A percentile compares a stretch with the other conserved stretches of the same genome.
Conservation (phyloP, 1,140 invertebrate species). For the Formica exsecta region DNA sequence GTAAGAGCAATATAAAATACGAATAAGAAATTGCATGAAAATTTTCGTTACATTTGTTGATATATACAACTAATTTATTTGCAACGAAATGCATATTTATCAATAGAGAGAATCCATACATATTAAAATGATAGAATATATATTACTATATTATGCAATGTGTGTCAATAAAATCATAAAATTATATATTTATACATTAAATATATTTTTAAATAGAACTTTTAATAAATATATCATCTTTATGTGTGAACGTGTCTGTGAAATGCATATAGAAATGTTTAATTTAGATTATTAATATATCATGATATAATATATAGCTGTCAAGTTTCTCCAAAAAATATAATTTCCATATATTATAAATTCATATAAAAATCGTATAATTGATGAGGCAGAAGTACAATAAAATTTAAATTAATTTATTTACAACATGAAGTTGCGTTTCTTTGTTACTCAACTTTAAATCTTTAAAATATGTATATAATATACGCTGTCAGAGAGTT, state of each 20-base stretch:
- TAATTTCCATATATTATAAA: background rate
- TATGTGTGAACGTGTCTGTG: too few relatives aligned
- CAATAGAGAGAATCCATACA: too few relatives aligned
- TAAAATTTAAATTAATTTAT: background rate
- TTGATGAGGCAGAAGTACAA: background rate
- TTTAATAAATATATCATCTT: background rate
- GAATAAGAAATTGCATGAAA: background rate
- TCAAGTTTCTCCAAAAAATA: background rate
- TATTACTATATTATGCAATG: background rate
- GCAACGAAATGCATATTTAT: background rate
- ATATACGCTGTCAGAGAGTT: too few relatives aligned
- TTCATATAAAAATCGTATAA: background rate
- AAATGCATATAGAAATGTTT: background rate
- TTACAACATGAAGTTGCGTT: background rate
- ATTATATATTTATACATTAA: background rate
- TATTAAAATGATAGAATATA: too few relatives aligned
- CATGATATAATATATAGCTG: background rate
- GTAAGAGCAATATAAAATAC: background rate
- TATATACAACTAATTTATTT: conserved; percentile 6
- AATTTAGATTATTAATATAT: background rate
- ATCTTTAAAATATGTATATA: too few relatives aligned
- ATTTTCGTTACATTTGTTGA: background rate
- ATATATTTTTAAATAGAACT: background rate
- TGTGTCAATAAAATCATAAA: too few relatives aligned
- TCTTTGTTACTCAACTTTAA: background rate